Percentiles rank a stretch among this genome's conserved stretches.
phyloP scores from a whole-genome alignment of 2,888 invertebrate species.

The Mylabris sibirica region DNA sequence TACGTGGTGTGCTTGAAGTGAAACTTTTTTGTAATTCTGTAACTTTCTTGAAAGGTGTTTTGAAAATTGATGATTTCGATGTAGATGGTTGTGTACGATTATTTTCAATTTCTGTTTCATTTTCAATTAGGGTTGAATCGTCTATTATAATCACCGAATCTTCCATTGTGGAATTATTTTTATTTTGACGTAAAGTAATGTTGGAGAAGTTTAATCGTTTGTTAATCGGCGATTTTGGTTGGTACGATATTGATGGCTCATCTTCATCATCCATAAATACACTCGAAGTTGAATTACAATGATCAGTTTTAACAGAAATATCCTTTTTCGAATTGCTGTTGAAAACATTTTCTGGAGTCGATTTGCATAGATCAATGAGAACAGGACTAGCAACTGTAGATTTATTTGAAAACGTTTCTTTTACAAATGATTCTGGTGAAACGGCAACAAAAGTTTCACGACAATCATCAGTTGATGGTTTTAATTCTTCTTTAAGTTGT shows the following conservation, averaged over 20 bases:
- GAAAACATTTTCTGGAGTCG: neutral
- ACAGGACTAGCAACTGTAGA: neutral
- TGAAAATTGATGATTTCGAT: neutral
- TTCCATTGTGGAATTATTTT: neutral
- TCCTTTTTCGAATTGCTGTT: neutral
- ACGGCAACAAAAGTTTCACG: neutral
- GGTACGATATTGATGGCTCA: neutral
- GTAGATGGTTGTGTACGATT: neutral
- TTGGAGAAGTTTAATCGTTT: conserved; percentile 7
- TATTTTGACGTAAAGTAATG: neutral
- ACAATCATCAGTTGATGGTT: neutral
- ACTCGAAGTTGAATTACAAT: too few relatives aligned
- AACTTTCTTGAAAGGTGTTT: neutral
- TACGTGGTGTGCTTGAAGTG: neutral
- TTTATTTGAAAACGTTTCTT: neutral
- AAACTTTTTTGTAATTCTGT: neutral
- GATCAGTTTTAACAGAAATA: too few relatives aligned
- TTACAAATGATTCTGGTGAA: neutral
- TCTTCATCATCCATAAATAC: too few relatives aligned
- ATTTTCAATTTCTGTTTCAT: neutral
- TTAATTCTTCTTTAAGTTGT: neutral
- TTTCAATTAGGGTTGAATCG: neutral
- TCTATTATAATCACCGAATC: neutral
- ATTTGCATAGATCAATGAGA: conserved; percentile 17
- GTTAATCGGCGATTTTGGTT: neutral